Evolutionary conservation across 2,113 vertebrate genomes (phyloP), one percentile per base, ranked within the genome.

Genomic region (Rafetus swinhoei): DNA sequence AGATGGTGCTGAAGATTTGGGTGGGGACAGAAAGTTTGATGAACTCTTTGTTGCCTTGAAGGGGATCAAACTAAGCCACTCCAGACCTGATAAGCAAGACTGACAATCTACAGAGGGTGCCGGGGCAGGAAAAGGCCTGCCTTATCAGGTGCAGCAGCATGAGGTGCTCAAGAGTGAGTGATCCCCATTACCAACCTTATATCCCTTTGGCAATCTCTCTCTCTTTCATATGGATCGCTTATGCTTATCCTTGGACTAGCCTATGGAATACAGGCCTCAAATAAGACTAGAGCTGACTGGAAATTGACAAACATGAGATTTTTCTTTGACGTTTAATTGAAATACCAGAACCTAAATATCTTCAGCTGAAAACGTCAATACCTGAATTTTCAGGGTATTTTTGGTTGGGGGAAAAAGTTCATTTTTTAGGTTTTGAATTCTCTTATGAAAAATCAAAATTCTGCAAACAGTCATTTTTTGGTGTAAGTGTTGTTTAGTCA

Each of bases 171-270:
- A 7, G 13, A 65, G 14, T 65, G 62, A 29, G 29, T 65, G 25
- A 12, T 13, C 14, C 14, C 29, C 14, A 32, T 65, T 29, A 32
- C 12, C 13, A 59, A 80, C 53, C 79, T 92, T 92, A n/a, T 90
- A 74, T 95, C 81, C 72, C 39, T 92, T 81, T 80, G 86, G 59
- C 85, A 84, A 35, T 3, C 52, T 91, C 90, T 91, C 91, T 93
- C 87, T 39, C 39, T 39, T 39, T 96, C 79, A 57, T 85, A 3
- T 0, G 1, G 92, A 81, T 74, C 90, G n/a, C 45, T 91, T 6
- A 4, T 96, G 88, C 93, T 95, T 93, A 89, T 54, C 84, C 53
- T 3, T 24, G 35, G 96, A 87, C 80, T 79, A 82, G 45, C 77
- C 87, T 77, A 62, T 2, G 84, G 85, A 90, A 91, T 91, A 80